phyloP scores from a whole-genome alignment of 2,888 invertebrate species.

The Drosophila setosimentum region DNA sequence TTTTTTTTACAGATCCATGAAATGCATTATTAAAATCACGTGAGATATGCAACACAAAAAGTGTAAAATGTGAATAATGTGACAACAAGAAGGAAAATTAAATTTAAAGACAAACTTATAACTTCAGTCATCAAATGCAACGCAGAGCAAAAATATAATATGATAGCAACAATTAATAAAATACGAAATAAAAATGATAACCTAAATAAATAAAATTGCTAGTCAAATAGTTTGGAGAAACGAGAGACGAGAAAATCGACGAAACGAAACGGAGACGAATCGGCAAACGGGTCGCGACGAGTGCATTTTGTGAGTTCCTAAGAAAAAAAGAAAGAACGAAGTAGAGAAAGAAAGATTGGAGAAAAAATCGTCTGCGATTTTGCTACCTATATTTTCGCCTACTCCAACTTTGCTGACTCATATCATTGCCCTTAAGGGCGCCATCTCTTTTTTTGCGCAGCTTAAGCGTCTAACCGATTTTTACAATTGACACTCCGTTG shows the following conservation, averaged over 20 bases:
- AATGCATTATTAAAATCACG: slow-evolving; percentile 47
- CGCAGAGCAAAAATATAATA: slow-evolving; percentile 4
- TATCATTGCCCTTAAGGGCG: slow-evolving; percentile 10
- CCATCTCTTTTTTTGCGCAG: slow-evolving; percentile 22
- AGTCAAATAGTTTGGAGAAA: slow-evolving; percentile 59
- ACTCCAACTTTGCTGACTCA: not conserved
- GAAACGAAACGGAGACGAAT: slow-evolving; percentile 18
- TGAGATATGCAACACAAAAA: slow-evolving; percentile 30
- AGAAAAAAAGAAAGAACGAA: slow-evolving; percentile 14
- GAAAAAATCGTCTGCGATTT: slow-evolving; percentile 11
- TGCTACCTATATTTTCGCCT: slow-evolving; percentile 18
- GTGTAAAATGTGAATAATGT: slow-evolving; percentile 41
- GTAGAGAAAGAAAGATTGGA: slow-evolving; percentile 4
- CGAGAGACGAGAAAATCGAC: slow-evolving; percentile 22
- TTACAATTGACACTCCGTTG: slow-evolving; percentile 41
- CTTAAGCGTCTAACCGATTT: slow-evolving; percentile 17
- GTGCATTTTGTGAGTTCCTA: slow-evolving; percentile 46
- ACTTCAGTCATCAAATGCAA: slow-evolving; percentile 22
- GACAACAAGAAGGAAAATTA: slow-evolving; percentile 15
- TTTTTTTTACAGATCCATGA: slow-evolving; percentile 45
- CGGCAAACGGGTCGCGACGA: slow-evolving; percentile 26
- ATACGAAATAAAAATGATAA: slow-evolving; percentile 60
- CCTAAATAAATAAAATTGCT: slow-evolving; percentile 69
- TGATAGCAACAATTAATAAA: slow-evolving; percentile 19
- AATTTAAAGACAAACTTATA: slow-evolving; percentile 16